phyloP scores from a whole-genome alignment of 1,140 invertebrate species.

The Bactericera cockerelli region DNA sequence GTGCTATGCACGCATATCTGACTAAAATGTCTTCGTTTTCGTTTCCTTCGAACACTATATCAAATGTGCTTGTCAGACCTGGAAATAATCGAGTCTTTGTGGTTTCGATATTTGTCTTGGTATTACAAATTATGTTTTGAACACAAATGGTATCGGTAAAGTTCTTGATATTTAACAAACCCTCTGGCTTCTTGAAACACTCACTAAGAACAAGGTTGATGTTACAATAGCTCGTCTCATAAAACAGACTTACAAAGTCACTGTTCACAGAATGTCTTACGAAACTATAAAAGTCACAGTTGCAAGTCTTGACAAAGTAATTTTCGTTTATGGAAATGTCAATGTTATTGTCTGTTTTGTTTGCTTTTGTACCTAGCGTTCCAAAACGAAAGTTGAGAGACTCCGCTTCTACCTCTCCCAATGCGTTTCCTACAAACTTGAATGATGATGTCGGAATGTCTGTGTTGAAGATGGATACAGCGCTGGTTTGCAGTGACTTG shows the following conservation, averaged over 20 bases:
- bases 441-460: conserved; percentile 31
- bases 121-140: conserved; percentile 25
- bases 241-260: neutral
- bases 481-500: conserved; percentile 34
- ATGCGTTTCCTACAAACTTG: conserved; percentile 42
- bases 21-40: conserved; percentile 23
- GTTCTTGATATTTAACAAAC: conserved; percentile 42
- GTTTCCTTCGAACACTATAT: conserved; percentile 16
- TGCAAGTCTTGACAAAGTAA: neutral
- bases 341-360: neutral
- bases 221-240: conserved; percentile 37
- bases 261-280: neutral
- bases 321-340: neutral
- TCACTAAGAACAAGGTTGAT: conserved; percentile 38
- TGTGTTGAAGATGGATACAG: conserved; percentile 29
- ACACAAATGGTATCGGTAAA: conserved; percentile 42
- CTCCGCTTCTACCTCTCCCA: conserved; percentile 33
- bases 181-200: conserved; percentile 44
- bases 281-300: neutral
- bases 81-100: neutral
- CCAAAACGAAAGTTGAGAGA: conserved; percentile 36
- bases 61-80: neutral
- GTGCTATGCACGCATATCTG: conserved; percentile 24
- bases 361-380: neutral
- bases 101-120: conserved; percentile 19